These are phyloP conservation scores for Podotricha telesiphe DNA, from an alignment of 2,888 invertebrate species.

Conservation along the genomic window DNA sequence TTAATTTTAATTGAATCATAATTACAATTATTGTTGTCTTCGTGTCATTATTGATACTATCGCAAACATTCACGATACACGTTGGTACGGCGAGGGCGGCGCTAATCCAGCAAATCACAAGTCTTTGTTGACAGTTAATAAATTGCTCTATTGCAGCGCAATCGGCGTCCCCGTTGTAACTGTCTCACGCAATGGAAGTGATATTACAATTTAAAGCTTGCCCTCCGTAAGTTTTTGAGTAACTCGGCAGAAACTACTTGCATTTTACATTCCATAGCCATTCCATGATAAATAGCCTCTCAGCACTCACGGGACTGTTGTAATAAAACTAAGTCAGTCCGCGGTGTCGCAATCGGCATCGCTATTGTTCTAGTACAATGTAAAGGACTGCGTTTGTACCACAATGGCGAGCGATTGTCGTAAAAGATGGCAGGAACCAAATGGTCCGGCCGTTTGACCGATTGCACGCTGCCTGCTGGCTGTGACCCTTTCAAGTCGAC, in stretches of 20 bases:
- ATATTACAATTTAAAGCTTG: slow-evolving; percentile 29
- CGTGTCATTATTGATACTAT: no score
- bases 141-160: slow-evolving; percentile 68
- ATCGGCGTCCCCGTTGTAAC: slow-evolving; percentile 67
- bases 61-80: no score
- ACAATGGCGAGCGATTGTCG: slow-evolving; percentile 63
- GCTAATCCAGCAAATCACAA: slow-evolving; percentile 61
- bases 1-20: no score
- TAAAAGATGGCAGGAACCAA: slow-evolving; percentile 73
- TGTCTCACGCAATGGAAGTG: slow-evolving; percentile 66
- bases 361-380: slow-evolving; percentile 61
- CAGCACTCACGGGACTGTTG: slow-evolving; percentile 23
- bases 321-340: slow-evolving; percentile 53
- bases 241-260: slow-evolving; percentile 40
- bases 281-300: slow-evolving; percentile 53
- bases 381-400: slow-evolving; percentile 50
- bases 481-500: slow-evolving; percentile 57
- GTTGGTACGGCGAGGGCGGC: slow-evolving; percentile 53
- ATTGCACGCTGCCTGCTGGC: slow-evolving; percentile 63
- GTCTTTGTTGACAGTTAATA: slow-evolving; percentile 54
- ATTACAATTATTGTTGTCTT: no score
- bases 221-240: slow-evolving; percentile 61
- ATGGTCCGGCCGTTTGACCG: slow-evolving; percentile 67
- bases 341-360: slow-evolving; percentile 51
- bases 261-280: slow-evolving; percentile 58